Percentiles rank a stretch among this genome's conserved stretches.
Conservation (phyloP, 2,797 vertebrate species). For the Mormyrus proboscirostris region DNA sequence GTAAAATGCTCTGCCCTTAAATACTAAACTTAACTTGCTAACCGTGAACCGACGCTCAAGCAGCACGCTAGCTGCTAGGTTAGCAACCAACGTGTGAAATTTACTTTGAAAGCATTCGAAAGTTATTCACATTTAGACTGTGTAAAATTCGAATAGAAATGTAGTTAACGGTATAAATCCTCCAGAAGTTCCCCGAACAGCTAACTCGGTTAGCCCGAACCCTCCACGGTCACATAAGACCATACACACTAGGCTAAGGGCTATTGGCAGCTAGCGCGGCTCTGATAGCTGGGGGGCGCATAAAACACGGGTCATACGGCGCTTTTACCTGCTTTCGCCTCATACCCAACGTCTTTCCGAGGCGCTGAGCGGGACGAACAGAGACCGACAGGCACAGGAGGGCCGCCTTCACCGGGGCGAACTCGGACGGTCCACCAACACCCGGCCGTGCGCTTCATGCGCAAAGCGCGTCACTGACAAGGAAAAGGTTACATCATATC, state of each 20-base stretch:
- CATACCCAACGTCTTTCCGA: neutral
- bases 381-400: neutral
- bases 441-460: neutral
- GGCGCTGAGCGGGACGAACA: neutral
- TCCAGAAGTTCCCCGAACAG: neutral
- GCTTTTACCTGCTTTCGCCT: constrained; percentile 17
- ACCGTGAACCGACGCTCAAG: neutral
- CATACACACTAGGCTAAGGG: neutral
- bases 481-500: neutral
- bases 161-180: neutral
- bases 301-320: neutral
- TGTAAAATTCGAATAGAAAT: neutral
- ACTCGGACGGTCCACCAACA: neutral
- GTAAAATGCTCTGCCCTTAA: neutral
- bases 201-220: neutral
- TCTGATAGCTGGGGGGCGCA: neutral
- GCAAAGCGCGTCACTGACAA: neutral
- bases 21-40: neutral
- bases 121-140: neutral
- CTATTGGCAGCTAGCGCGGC: neutral
- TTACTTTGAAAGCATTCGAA: neutral
- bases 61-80: neutral
- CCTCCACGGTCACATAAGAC: neutral
- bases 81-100: neutral
- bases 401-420: neutral